Conservation (phyloP, 2,888 invertebrate species). For the Andrena fulva region DNA sequence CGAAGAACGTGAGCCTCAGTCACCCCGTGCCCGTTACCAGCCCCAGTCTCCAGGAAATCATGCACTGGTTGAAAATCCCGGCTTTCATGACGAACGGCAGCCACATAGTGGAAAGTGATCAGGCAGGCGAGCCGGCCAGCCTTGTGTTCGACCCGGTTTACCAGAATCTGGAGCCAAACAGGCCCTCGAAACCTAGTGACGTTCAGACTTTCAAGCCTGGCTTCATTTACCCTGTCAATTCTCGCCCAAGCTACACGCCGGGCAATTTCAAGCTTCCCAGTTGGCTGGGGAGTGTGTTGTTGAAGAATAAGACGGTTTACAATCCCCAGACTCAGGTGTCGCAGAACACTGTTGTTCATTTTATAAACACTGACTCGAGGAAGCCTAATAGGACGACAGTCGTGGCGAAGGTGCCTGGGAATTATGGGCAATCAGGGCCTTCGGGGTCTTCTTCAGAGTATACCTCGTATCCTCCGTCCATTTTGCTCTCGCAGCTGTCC, state of each 20-base stretch:
- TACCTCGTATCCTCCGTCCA: slow-evolving; percentile 39
- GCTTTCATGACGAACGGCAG: slow-evolving; percentile 68
- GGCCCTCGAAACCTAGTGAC: slow-evolving; percentile 19
- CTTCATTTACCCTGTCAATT: slow-evolving; percentile 2
- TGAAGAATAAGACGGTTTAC: slow-evolving; percentile 35
- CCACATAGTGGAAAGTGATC: slow-evolving; percentile 52
- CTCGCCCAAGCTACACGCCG: slow-evolving; percentile 9
- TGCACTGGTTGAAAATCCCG: slow-evolving; percentile 80
- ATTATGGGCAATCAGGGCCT: neutral
- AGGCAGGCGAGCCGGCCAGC: slow-evolving; percentile 54
- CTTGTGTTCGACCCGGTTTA: slow-evolving; percentile 69
- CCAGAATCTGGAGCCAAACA: slow-evolving; percentile 70
- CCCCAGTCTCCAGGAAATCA: slow-evolving; percentile 69
- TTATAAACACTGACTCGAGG: slow-evolving; percentile 74
- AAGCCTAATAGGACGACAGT: slow-evolving; percentile 73
- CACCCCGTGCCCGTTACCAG: slow-evolving; percentile 39
- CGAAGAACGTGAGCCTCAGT: slow-evolving; percentile 9
- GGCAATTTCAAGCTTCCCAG: neutral
- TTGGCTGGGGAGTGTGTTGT: neutral
- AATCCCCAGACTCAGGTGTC: slow-evolving; percentile 75
- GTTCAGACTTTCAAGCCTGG: slow-evolving; percentile 9
- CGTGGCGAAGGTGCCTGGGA: slow-evolving; percentile 46
- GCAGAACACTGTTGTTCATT: slow-evolving; percentile 81
- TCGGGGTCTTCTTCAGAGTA: slow-evolving; percentile 12
- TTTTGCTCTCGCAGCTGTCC: neutral